phyloP scores from a whole-genome alignment of 53 echinoderm and acorn worm species.

The Apostichopus leukothele region DNA sequence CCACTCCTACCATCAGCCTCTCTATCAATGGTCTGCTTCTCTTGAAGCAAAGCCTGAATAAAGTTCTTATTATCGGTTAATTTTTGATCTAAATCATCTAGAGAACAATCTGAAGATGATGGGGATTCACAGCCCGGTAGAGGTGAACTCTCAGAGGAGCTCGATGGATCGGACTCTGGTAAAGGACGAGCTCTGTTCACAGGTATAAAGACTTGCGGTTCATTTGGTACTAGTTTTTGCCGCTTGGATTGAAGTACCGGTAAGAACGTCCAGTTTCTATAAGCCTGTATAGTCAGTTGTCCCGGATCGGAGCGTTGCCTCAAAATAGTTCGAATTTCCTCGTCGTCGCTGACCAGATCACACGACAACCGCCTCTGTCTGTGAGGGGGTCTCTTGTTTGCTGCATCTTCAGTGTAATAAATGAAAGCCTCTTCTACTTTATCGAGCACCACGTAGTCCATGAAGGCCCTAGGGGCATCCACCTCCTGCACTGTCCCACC shows the following conservation, averaged over 20 bases:
- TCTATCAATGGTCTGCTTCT: background rate
- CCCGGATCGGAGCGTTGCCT: background rate
- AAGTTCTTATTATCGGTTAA: constrained; percentile 18
- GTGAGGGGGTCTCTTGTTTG: background rate
- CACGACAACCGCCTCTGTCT: background rate
- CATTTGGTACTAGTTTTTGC: constrained; percentile 9
- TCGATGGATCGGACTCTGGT: constrained; percentile 40
- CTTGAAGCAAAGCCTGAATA: constrained; percentile 23
- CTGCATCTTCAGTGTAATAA: background rate
- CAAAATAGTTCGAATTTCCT: constrained; percentile 23
- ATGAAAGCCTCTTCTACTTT: constrained; percentile 24
- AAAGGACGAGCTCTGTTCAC: constrained; percentile 29
- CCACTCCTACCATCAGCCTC: background rate
- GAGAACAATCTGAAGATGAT: background rate
- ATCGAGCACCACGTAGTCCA: constrained; percentile 34
- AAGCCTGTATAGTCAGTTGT: background rate
- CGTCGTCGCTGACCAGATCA: constrained; percentile 30
- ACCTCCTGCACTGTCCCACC: constrained; percentile 32
- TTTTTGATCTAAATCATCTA: constrained; percentile 20
- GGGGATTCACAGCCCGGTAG: background rate
- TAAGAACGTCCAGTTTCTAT: constrained; percentile 7
- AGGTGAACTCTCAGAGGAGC: constrained; percentile 33
- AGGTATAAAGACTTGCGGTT: constrained; percentile 12
- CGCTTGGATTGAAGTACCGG: background rate
- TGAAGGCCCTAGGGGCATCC: constrained; percentile 9